A percentile compares a stretch with the other conserved stretches of the same genome.
Evolutionary conservation across 2,113 vertebrate genomes (phyloP).

Genomic region (Boleophthalmus pectinirostris): DNA sequence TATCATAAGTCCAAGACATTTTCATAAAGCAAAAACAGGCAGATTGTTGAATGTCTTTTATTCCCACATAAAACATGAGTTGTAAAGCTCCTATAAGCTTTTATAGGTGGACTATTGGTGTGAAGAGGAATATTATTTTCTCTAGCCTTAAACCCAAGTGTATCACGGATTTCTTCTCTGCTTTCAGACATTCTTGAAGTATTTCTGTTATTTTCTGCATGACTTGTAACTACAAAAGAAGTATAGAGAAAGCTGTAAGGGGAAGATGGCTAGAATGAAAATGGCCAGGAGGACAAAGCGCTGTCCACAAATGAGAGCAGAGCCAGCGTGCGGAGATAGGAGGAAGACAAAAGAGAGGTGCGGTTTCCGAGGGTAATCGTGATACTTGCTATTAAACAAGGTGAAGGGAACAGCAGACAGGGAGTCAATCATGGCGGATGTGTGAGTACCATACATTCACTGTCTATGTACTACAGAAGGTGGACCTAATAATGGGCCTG

Average conservation of each 20-base stretch:
- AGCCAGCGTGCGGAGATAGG: neutral
- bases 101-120: slow-evolving; percentile 5
- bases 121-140: neutral
- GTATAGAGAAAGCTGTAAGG: neutral
- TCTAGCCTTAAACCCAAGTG: slow-evolving; percentile 2
- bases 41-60: neutral
- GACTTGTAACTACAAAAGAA: slow-evolving; percentile 2
- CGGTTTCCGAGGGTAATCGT: neutral
- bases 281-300: neutral
- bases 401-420: slow-evolving; percentile 37
- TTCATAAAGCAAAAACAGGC: neutral
- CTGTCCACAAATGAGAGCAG: neutral
- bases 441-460: slow-evolving; percentile 33
- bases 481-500: slow-evolving; percentile 50
- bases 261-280: slow-evolving; percentile 5
- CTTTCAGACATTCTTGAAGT: slow-evolving; percentile 8
- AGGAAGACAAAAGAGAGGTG: slow-evolving; percentile 18
- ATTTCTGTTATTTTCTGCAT: slow-evolving; percentile 12
- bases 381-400: slow-evolving; percentile 20
- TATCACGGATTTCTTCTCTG: neutral
- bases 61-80: neutral
- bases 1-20: neutral
- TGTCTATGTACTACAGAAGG: slow-evolving; percentile 39
- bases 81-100: neutral
- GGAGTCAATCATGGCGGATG: slow-evolving; percentile 39